These are phyloP conservation scores for Grantiella picta DNA, from an alignment of 2,113 vertebrate genomes.

Conservation along the genomic window DNA sequence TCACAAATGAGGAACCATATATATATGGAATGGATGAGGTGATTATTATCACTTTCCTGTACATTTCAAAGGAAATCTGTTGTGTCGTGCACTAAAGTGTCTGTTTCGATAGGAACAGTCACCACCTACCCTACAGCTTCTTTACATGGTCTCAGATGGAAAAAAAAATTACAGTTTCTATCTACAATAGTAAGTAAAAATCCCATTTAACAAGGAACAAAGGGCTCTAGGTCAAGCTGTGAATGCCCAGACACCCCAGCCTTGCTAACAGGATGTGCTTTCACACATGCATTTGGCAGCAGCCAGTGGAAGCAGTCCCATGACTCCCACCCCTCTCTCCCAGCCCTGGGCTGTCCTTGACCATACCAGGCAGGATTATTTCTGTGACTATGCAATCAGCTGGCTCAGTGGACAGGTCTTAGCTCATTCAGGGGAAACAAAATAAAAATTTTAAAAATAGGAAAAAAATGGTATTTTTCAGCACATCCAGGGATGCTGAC, in stretches of 20 bases:
- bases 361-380: not conserved
- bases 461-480: not conserved
- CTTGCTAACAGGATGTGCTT: not conserved
- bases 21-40: not conserved
- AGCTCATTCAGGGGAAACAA: not conserved
- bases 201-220: not conserved
- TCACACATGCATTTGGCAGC: not conserved
- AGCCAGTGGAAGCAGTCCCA: not conserved
- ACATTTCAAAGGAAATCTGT: not conserved
- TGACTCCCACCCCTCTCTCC: not conserved
- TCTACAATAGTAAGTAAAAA: not conserved
- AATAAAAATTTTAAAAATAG: not conserved
- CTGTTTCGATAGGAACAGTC: not conserved
- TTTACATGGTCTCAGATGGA: not conserved
- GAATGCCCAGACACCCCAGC: not conserved
- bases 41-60: not conserved
- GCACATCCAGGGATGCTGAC: not conserved
- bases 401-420: not conserved
- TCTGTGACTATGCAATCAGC: not conserved
- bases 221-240: not conserved
- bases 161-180: not conserved
- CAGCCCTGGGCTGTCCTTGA: not conserved
- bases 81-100: not conserved
- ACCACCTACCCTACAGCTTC: not conserved
- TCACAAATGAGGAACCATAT: not conserved